Conservation (phyloP, 1,140 invertebrate species). For the Aphis craccivora region DNA sequence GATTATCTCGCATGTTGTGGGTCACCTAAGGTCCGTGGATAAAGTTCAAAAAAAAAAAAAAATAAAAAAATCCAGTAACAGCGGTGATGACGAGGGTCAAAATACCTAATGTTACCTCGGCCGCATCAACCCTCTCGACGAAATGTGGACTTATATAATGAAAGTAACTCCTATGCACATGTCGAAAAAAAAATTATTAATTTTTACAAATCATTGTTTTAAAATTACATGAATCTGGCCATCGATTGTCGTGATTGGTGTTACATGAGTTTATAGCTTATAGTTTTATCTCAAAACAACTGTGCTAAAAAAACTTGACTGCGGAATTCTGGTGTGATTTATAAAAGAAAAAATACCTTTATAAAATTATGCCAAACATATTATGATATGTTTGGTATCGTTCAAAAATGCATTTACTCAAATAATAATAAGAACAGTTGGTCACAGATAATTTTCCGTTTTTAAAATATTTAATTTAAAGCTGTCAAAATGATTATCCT, state of each 20-base stretch:
- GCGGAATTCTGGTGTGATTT: not conserved
- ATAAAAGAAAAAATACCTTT: too few species aligned
- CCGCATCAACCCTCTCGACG: not conserved
- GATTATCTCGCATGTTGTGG: not conserved
- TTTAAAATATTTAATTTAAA: not conserved
- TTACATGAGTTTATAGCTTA: not conserved
- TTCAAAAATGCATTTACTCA: not conserved
- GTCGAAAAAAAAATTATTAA: not conserved
- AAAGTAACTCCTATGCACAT: not conserved
- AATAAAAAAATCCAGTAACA: not conserved
- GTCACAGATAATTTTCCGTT: too few species aligned
- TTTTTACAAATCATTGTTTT: not conserved
- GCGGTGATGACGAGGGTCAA: not conserved
- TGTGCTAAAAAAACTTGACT: not conserved
- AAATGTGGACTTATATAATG: too few species aligned
- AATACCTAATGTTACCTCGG: not conserved
- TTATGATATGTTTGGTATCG: too few species aligned
- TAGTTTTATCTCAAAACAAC: not conserved
- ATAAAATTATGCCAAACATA: too few species aligned
- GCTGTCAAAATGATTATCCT: not conserved
- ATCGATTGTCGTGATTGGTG: not conserved
- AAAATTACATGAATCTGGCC: not conserved
- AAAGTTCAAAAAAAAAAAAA: not conserved
- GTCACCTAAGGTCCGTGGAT: not conserved
- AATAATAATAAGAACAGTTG: not conserved